Evolutionary conservation across 2,888 invertebrate genomes (phyloP).

Genomic region (Hoplodrina ambigua): DNA sequence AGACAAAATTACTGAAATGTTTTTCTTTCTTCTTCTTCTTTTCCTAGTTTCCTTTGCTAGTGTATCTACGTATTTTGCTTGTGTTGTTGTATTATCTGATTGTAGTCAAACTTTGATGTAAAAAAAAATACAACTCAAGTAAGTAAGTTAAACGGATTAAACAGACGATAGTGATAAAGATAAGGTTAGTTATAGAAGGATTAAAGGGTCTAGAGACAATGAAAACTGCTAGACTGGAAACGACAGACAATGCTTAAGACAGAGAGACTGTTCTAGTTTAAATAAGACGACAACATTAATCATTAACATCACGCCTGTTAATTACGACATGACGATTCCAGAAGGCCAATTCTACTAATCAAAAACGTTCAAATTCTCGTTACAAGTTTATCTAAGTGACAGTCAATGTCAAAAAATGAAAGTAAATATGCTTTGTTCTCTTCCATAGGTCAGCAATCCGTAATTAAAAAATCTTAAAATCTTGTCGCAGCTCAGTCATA

Average conservation of each 20-base stretch:
- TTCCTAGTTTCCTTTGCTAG: background rate
- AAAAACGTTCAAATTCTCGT: too few relatives aligned
- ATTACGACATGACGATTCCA: too few relatives aligned
- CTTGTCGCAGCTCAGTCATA: too few relatives aligned
- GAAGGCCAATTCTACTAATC: too few relatives aligned
- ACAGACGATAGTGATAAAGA: background rate
- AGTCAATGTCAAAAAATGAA: too few relatives aligned
- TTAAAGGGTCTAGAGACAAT: background rate
- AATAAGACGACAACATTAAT: too few relatives aligned
- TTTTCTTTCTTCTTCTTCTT: conserved; percentile 1
- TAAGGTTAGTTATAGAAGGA: conserved; percentile 21
- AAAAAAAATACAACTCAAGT: conserved; percentile 4
- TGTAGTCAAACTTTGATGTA: conserved; percentile 10
- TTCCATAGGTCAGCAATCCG: too few relatives aligned
- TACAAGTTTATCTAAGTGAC: too few relatives aligned
- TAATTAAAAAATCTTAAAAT: too few relatives aligned
- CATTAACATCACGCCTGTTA: too few relatives aligned
- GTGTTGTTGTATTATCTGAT: conserved; percentile 13
- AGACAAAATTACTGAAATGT: conserved; percentile 4
- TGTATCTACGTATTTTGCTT: conserved; percentile 8
- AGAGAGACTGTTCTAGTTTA: background rate
- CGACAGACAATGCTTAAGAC: background rate
- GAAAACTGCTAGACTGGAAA: background rate
- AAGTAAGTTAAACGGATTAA: background rate
- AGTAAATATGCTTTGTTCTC: too few relatives aligned